phyloP scores from a whole-genome alignment of 2,888 invertebrate species.

The Tromatobia lineatoria region DNA sequence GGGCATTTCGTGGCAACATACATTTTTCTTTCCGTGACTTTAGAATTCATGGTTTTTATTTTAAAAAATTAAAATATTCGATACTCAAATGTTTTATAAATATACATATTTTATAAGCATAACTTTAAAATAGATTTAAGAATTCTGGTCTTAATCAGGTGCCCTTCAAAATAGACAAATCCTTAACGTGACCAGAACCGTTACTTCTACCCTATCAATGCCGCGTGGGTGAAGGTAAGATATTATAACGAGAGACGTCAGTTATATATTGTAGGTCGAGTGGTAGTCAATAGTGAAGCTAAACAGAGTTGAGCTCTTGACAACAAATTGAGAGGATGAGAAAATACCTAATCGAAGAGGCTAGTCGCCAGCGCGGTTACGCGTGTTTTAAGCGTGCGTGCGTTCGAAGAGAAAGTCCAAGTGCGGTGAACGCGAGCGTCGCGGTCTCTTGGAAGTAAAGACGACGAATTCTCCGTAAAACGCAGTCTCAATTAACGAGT shows the following conservation, averaged over 20 bases:
- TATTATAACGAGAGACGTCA: neutral
- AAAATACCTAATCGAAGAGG: conserved; percentile 61
- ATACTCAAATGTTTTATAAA: too few relatives aligned
- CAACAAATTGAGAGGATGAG: conserved; percentile 5
- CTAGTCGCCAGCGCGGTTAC: conserved; percentile 59
- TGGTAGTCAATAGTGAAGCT: conserved; percentile 67
- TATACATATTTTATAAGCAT: too few relatives aligned
- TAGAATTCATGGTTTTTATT: too few relatives aligned
- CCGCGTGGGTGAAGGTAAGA: neutral
- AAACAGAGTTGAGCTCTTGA: conserved; percentile 35
- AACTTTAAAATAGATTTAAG: too few relatives aligned
- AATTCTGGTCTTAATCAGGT: too few relatives aligned
- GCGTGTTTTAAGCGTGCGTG: conserved; percentile 57
- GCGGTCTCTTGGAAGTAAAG: conserved; percentile 65
- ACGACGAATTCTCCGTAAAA: conserved; percentile 69
- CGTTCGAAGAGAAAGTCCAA: conserved; percentile 68
- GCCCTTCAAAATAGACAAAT: too few relatives aligned
- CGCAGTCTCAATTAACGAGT: conserved; percentile 68
- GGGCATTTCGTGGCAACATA: too few relatives aligned
- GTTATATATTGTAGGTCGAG: conserved; percentile 66
- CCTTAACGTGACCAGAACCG: too few relatives aligned
- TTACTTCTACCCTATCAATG: neutral
- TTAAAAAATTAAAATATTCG: too few relatives aligned
- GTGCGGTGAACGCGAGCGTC: conserved; percentile 22
- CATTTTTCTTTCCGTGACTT: too few relatives aligned